Percentiles rank a stretch among this genome's conserved stretches.
Evolutionary conservation across 1,140 invertebrate genomes (phyloP).

Genomic region (Orchestia grillus): DNA sequence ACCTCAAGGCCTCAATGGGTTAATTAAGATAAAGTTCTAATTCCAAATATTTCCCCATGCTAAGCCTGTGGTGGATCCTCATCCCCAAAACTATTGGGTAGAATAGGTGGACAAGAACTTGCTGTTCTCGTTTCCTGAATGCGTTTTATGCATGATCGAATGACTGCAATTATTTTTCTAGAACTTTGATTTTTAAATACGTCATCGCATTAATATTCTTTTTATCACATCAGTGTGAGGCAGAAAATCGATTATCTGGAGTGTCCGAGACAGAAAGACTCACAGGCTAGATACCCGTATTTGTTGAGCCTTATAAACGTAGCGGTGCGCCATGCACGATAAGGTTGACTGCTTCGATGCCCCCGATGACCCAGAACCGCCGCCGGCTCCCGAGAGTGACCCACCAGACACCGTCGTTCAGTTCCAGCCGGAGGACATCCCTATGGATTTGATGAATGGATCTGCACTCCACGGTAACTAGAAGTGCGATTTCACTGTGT

Average conservation of each 20-base stretch:
- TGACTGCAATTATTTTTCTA: background rate
- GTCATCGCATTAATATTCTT: background rate
- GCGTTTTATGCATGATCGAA: background rate
- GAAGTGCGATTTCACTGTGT: background rate
- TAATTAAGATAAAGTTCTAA: too few relatives aligned
- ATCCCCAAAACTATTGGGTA: too few relatives aligned
- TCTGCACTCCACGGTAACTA: background rate
- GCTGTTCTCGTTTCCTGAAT: too few relatives aligned
- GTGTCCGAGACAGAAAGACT: background rate
- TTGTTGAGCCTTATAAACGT: background rate
- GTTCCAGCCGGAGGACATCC: conserved; percentile 7
- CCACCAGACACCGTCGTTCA: background rate
- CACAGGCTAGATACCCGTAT: background rate
- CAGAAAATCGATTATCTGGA: background rate
- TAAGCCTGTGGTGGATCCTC: too few relatives aligned
- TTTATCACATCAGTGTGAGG: background rate
- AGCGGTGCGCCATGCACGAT: conserved; percentile 7
- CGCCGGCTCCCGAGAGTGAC: background rate
- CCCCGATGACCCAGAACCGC: background rate
- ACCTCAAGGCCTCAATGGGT: too few relatives aligned
- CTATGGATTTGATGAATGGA: background rate
- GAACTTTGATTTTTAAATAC: background rate
- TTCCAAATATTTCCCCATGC: too few relatives aligned
- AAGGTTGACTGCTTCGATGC: conserved; percentile 27
- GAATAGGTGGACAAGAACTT: too few relatives aligned